These are phyloP conservation scores for Hemistola chrysoprasaria DNA, from an alignment of 2,888 invertebrate species.

Conservation along the genomic window DNA sequence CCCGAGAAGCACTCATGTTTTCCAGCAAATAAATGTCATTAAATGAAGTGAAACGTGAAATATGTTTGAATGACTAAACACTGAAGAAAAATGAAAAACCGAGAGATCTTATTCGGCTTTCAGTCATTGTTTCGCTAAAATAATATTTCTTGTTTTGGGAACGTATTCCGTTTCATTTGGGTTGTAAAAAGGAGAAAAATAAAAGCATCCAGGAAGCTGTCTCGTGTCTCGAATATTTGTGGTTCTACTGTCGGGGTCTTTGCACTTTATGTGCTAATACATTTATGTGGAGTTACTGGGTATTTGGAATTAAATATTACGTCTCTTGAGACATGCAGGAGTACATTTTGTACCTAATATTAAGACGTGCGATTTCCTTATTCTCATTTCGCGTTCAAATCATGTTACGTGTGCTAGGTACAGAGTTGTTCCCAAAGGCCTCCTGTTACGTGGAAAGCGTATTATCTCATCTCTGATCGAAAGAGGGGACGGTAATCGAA, in stretches of 20 bases:
- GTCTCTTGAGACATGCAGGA: too few species aligned
- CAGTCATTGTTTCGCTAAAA: conserved; percentile 13
- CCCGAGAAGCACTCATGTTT: conserved; percentile 16
- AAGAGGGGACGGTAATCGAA: conserved; percentile 8
- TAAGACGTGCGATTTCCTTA: too few species aligned
- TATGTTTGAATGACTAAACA: conserved; percentile 19
- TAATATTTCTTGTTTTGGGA: conserved; percentile 3
- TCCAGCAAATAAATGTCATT: conserved; percentile 20
- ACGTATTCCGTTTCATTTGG: conserved; percentile 5
- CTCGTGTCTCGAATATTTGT: conserved; percentile 26
- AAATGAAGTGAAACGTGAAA: conserved; percentile 12
- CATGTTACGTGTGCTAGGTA: too few species aligned
- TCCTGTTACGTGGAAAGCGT: conserved; percentile 2
- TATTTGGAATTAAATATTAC: too few species aligned
- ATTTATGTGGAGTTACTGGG: too few species aligned
- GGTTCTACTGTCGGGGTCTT: conserved; percentile 8
- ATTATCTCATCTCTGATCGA: conserved; percentile 6
- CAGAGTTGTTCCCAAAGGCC: background rate
- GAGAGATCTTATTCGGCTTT: background rate
- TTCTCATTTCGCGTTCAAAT: too few species aligned
- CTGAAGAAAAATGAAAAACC: conserved; percentile 7
- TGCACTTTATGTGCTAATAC: conserved; percentile 7
- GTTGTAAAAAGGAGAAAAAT: conserved; percentile 17
- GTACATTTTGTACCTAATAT: too few species aligned
- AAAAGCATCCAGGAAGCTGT: conserved; percentile 22